Conservation (phyloP, 2,797 vertebrate genomes). For the Myoxocephalus aenaeus region DNA sequence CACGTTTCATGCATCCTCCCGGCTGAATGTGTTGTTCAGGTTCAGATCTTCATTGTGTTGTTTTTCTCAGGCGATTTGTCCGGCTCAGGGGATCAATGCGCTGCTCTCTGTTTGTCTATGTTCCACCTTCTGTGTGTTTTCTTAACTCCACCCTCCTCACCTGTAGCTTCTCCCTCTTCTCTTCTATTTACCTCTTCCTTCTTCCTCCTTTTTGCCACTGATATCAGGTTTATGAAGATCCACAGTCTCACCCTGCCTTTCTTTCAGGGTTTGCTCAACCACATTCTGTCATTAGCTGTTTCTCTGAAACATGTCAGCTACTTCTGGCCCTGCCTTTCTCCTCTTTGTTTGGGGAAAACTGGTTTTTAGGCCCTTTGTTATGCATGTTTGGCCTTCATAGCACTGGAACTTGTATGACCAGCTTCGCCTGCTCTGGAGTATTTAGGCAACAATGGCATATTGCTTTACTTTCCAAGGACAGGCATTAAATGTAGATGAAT, state of each 20-base stretch:
- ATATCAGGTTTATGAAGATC: constrained; percentile 19
- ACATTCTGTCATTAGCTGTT: constrained; percentile 17
- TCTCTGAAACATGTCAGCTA: constrained; percentile 8
- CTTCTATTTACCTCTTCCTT: constrained; percentile 24
- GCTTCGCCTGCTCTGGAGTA: constrained; percentile 39
- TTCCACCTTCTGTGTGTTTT: constrained; percentile 64
- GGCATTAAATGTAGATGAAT: neutral
- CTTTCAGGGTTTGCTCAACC: constrained; percentile 5
- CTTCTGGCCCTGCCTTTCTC: constrained; percentile 29
- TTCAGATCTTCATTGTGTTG: constrained; percentile 57
- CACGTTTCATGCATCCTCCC: constrained; percentile 39
- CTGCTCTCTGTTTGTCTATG: constrained; percentile 70
- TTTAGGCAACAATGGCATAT: constrained; percentile 5
- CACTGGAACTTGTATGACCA: constrained; percentile 66
- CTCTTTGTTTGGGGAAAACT: constrained; percentile 73
- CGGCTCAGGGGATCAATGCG: constrained; percentile 64
- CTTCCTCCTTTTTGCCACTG: constrained; percentile 31
- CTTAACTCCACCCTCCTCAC: constrained; percentile 77
- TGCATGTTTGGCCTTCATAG: constrained; percentile 8
- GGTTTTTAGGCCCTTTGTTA: constrained; percentile 74
- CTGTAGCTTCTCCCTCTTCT: constrained; percentile 35
- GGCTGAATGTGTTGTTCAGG: constrained; percentile 19
- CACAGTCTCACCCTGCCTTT: neutral
- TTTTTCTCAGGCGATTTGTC: constrained; percentile 44
- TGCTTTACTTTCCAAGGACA: neutral